A percentile compares a stretch with the other conserved stretches of the same genome.
These are phyloP conservation scores for Alentia gelatinosa DNA, from an alignment of 2,888 invertebrate genomes.

Conservation along the genomic window DNA sequence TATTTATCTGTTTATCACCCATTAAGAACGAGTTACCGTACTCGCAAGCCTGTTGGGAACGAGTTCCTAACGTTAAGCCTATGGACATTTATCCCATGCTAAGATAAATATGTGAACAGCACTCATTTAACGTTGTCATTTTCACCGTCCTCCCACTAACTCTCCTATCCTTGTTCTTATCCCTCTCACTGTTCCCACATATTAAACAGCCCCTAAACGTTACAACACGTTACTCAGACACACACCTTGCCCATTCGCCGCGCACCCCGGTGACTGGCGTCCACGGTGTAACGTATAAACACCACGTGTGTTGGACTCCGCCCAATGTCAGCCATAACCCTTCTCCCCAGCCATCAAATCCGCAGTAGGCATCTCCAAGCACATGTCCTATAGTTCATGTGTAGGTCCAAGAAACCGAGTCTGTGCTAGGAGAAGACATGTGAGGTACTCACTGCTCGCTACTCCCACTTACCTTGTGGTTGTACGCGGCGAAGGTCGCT, in stretches of 20 bases:
- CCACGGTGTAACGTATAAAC: not conserved
- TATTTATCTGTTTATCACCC: too few species aligned
- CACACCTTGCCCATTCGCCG: not conserved
- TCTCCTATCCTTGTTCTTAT: too few species aligned
- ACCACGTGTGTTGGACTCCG: not conserved
- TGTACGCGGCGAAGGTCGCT: not conserved
- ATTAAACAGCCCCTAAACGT: too few species aligned
- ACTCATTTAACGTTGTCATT: too few species aligned
- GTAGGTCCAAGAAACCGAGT: not conserved
- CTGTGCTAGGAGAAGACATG: not conserved
- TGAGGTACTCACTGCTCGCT: not conserved
- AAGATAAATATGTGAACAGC: too few species aligned
- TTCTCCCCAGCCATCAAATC: not conserved
- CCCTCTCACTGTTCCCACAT: too few species aligned
- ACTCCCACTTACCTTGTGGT: not conserved
- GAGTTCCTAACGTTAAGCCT: too few species aligned
- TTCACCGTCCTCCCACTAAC: too few species aligned
- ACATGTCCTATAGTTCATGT: not conserved
- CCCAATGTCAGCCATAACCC: not conserved
- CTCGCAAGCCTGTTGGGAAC: too few species aligned
- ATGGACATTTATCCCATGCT: too few species aligned
- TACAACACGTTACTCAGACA: not conserved
- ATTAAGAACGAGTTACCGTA: too few species aligned
- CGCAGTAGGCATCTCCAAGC: not conserved
- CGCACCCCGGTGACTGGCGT: not conserved